Evolutionary conservation across 2,797 vertebrate genomes (phyloP).

Genomic region (Microctenopoma stevenorrisi): DNA sequence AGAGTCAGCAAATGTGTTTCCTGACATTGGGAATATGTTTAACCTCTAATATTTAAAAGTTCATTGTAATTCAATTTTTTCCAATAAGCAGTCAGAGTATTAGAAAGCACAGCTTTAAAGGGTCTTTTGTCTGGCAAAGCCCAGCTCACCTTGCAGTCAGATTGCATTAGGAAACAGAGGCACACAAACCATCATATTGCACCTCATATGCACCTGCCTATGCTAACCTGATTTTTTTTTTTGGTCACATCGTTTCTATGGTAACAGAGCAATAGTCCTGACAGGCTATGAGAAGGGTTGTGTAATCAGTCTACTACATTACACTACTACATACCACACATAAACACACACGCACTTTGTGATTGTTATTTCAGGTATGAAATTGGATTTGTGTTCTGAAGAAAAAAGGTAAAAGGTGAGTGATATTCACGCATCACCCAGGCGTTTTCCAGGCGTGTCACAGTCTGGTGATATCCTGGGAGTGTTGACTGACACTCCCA

Average conservation of each 20-base stretch:
- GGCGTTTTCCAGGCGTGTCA: constrained; percentile 55
- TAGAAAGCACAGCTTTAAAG: constrained; percentile 5
- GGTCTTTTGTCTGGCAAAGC: constrained; percentile 31
- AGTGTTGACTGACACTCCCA: constrained; percentile 58
- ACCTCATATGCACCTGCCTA: constrained; percentile 80
- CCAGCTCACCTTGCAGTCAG: constrained; percentile 55
- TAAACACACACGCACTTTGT: constrained; percentile 16
- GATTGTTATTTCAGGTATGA: constrained; percentile 45
- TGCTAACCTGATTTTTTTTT: constrained; percentile 76
- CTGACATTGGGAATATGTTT: neutral
- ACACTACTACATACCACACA: constrained; percentile 27
- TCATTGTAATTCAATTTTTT: constrained; percentile 4
- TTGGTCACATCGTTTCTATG: constrained; percentile 82
- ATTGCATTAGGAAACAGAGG: constrained; percentile 67
- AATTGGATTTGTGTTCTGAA: constrained; percentile 47
- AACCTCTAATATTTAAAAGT: constrained; percentile 20
- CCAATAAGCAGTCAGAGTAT: constrained; percentile 6
- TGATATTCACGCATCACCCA: constrained; percentile 41
- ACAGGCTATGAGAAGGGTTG: constrained; percentile 72
- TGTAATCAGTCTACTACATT: constrained; percentile 62
- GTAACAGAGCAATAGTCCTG: constrained; percentile 80
- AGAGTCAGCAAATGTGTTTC: constrained; percentile 1
- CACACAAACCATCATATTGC: constrained; percentile 66
- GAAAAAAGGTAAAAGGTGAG: constrained; percentile 11
- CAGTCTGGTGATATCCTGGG: constrained; percentile 44